Percentiles rank a stretch among this genome's conserved stretches.
Conservation (phyloP, 2,888 invertebrate genomes). For the Girardia tigrina region DNA sequence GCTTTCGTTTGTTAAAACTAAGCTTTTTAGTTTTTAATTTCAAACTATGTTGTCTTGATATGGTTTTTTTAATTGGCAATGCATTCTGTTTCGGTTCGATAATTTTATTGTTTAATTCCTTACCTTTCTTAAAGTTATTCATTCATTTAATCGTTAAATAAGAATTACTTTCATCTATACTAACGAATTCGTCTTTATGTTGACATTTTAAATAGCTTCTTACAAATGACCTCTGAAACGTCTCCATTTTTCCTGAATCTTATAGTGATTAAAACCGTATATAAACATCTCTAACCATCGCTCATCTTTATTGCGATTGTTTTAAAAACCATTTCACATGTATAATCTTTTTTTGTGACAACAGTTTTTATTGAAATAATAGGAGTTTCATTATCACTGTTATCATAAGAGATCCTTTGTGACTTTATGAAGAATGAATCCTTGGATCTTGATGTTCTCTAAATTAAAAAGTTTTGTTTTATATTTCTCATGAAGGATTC, state of each 20-base stretch:
- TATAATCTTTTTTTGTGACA: not conserved
- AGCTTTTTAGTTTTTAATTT: too few species aligned
- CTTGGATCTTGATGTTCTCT: too few species aligned
- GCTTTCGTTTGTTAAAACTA: too few species aligned
- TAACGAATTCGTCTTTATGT: not conserved
- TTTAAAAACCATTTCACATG: not conserved
- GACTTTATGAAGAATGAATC: not conserved
- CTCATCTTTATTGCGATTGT: not conserved
- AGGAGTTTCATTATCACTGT: not conserved
- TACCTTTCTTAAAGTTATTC: too few species aligned
- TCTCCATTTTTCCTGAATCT: not conserved
- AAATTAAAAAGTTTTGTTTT: too few species aligned
- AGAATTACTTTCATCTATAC: not conserved
- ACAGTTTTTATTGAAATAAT: not conserved
- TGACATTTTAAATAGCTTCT: not conserved
- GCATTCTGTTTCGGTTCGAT: too few species aligned
- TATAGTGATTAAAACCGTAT: not conserved
- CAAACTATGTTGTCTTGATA: not conserved
- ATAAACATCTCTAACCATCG: not conserved
- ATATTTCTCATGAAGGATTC: too few species aligned
- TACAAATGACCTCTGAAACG: not conserved
- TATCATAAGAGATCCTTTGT: not conserved
- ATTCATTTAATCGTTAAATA: too few species aligned
- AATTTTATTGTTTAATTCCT: too few species aligned
- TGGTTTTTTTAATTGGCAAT: too few species aligned